phyloP scores from a whole-genome alignment of 2,888 invertebrate genomes.

The Agrotis ipsilon region DNA sequence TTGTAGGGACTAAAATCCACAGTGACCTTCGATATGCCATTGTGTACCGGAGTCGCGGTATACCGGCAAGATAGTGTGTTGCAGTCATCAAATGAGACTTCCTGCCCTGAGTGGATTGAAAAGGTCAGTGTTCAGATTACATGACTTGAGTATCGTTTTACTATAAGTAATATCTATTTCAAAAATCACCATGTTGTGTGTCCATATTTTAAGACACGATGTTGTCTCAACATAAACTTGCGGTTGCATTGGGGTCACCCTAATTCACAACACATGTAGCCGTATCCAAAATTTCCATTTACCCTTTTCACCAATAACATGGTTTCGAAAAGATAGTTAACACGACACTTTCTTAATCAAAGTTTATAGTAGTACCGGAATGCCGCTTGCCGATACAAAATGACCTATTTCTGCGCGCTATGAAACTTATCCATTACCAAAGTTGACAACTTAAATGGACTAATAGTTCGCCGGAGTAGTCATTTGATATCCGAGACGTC shows the following conservation, averaged over 20 bases:
- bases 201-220: too few species aligned
- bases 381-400: not conserved
- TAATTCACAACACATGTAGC: not conserved
- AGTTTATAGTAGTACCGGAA: not conserved
- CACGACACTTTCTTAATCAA: not conserved
- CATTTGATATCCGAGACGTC: conserved; percentile 17
- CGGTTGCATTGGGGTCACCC: not conserved
- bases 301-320: not conserved
- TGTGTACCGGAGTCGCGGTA: too few species aligned
- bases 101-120: too few species aligned
- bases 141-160: too few species aligned
- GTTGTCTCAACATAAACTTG: too few species aligned
- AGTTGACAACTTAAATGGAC: conserved; percentile 43
- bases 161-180: too few species aligned
- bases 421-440: conserved; percentile 38
- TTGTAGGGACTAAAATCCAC: too few species aligned
- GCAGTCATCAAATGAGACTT: too few species aligned
- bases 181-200: too few species aligned
- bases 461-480: conserved; percentile 29
- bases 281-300: not conserved
- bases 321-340: not conserved
- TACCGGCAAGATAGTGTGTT: too few species aligned
- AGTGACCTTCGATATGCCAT: too few species aligned
- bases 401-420: conserved; percentile 31
- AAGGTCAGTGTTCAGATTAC: too few species aligned